Conservation (phyloP, 2,113 vertebrate genomes). For the Megalops atlanticus region DNA sequence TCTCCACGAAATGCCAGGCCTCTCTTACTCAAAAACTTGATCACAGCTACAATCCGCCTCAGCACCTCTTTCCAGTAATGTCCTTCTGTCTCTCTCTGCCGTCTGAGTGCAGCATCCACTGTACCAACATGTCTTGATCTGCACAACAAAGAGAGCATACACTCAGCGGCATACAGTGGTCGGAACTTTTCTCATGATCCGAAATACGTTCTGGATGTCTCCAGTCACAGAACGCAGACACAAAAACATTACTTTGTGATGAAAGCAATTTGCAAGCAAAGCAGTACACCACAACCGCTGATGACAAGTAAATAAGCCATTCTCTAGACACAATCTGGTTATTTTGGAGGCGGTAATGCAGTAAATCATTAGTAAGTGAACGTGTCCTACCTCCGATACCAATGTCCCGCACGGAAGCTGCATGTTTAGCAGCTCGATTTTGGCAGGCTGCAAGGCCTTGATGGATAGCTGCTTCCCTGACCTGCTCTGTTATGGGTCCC, state of each 20-base stretch:
- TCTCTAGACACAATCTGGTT: not conserved
- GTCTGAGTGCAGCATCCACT: not conserved
- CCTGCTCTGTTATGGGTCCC: not conserved
- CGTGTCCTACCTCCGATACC: not conserved
- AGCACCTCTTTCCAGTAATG: constrained; percentile 35
- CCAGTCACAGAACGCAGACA: not conserved
- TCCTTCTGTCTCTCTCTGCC: constrained; percentile 25
- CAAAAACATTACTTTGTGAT: not conserved
- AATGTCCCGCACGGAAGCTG: not conserved
- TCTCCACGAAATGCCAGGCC: constrained; percentile 35
- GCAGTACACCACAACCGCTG: not conserved
- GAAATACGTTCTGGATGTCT: no score
- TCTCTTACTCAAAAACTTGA: constrained; percentile 40
- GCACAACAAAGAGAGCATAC: not conserved
- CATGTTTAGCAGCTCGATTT: not conserved
- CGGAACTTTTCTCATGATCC: not conserved
- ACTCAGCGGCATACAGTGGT: not conserved
- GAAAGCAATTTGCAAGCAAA: not conserved
- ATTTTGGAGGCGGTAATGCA: not conserved
- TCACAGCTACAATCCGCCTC: constrained; percentile 30
- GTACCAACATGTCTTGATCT: not conserved
- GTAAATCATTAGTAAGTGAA: no score
- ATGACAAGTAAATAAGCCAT: not conserved
- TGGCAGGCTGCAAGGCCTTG: not conserved
- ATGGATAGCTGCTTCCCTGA: no score